phyloP scores from a whole-genome alignment of 2,113 vertebrate genomes.

The Oreochromis tanganicae region DNA sequence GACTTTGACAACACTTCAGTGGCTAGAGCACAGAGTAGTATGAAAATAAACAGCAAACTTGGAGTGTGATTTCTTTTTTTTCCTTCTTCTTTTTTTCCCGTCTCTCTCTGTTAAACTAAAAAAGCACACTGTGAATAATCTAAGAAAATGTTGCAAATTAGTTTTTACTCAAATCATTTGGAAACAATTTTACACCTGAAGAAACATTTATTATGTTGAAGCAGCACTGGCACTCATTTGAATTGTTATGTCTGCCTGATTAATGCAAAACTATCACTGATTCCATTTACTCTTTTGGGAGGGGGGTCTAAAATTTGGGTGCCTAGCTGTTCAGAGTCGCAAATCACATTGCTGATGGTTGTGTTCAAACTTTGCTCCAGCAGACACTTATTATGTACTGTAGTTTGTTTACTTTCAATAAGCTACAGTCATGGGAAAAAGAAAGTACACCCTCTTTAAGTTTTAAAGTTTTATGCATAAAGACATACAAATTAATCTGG shows the following conservation, averaged over 20 bases:
- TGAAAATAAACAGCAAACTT: neutral
- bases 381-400: neutral
- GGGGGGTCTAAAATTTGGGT: neutral
- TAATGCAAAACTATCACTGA: neutral
- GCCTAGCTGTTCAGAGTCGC: neutral
- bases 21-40: neutral
- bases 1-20: neutral
- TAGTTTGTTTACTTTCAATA: neutral
- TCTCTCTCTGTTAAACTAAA: neutral
- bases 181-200: neutral
- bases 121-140: neutral
- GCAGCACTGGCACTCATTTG: neutral
- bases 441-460: neutral
- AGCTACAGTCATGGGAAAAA: neutral
- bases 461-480: neutral
- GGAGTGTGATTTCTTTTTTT: fast-evolving
- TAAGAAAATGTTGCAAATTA: neutral
- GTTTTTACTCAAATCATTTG: neutral
- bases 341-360: neutral
- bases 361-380: neutral
- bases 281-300: neutral
- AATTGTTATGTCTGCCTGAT: neutral
- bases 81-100: fast-evolving
- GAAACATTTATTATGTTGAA: neutral
- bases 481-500: neutral